A percentile compares a stretch with the other conserved stretches of the same genome.
These are phyloP conservation scores for Idaea dimidiata DNA, from an alignment of 2,888 invertebrate species.

Conservation along the genomic window DNA sequence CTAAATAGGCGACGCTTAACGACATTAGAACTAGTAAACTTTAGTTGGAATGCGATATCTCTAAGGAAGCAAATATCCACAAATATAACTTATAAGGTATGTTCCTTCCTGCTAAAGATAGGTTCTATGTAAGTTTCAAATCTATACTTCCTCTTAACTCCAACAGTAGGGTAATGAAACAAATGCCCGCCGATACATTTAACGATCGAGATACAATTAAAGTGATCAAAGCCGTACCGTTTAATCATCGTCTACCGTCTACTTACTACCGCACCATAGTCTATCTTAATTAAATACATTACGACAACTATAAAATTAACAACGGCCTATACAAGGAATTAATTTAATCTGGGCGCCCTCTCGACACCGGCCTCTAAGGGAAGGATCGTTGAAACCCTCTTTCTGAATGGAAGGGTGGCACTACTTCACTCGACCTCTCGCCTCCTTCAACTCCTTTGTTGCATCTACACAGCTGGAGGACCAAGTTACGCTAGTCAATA, in stretches of 20 bases:
- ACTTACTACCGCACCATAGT: slow-evolving; percentile 1
- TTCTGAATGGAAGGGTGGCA: slow-evolving; percentile 32
- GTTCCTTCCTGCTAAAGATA: not conserved
- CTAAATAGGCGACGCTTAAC: too few species aligned
- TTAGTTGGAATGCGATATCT: too few species aligned
- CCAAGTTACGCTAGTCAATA: slow-evolving; percentile 27
- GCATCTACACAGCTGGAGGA: slow-evolving; percentile 21
- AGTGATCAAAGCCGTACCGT: not conserved
- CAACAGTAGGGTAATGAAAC: not conserved
- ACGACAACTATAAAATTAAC: slow-evolving; percentile 45
- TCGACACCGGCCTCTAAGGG: slow-evolving; percentile 31
- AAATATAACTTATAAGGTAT: not conserved
- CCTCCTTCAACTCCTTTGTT: slow-evolving; percentile 14
- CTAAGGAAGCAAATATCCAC: too few species aligned
- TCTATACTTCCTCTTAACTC: not conserved
- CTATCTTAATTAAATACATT: slow-evolving; percentile 24
- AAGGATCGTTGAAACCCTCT: slow-evolving; percentile 29
- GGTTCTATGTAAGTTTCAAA: not conserved
- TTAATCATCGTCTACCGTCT: not conserved
- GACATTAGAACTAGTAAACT: too few species aligned
- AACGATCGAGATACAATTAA: not conserved
- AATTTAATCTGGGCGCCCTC: slow-evolving; percentile 54
- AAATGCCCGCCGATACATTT: not conserved
- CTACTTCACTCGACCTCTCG: slow-evolving; percentile 31
- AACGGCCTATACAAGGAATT: slow-evolving; percentile 48